Conservation (phyloP, 2,888 invertebrate genomes). For the Conchocele bisecta region DNA sequence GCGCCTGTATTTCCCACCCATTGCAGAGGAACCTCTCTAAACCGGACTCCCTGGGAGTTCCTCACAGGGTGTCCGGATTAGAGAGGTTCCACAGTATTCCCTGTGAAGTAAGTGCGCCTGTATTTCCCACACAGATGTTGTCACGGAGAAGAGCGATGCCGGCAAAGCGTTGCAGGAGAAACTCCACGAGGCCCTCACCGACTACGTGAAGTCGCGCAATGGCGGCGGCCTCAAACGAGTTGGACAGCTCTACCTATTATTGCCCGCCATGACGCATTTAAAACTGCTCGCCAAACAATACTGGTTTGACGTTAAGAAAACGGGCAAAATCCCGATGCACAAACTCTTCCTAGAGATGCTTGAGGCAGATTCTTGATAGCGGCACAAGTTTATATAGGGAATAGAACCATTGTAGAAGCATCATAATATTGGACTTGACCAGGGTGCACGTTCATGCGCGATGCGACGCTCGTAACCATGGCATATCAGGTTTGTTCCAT, state of each 20-base stretch:
- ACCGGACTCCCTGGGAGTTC: too few relatives aligned
- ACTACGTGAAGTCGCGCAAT: slow-evolving; percentile 89
- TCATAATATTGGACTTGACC: too few relatives aligned
- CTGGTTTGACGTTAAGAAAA: slow-evolving; percentile 94
- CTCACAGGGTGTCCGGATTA: too few relatives aligned
- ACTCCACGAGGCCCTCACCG: slow-evolving; percentile 93
- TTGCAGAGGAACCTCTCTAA: neutral
- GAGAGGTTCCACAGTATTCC: too few relatives aligned
- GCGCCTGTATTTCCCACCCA: neutral
- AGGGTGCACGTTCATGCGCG: too few relatives aligned
- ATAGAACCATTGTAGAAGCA: too few relatives aligned
- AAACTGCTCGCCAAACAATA: slow-evolving; percentile 94
- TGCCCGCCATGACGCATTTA: slow-evolving; percentile 94
- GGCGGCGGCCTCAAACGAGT: slow-evolving; percentile 87
- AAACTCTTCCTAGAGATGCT: slow-evolving; percentile 98
- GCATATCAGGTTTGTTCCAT: too few relatives aligned
- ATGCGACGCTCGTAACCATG: too few relatives aligned
- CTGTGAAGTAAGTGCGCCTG: neutral
- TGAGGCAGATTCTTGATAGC: slow-evolving; percentile 85
- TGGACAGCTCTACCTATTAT: slow-evolving; percentile 90
- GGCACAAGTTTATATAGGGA: neutral
- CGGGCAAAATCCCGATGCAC: slow-evolving; percentile 96
- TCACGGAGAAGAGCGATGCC: slow-evolving; percentile 93
- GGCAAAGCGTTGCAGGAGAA: slow-evolving; percentile 94
- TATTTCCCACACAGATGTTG: slow-evolving; percentile 88